phyloP scores from a whole-genome alignment of 2,888 invertebrate genomes.

The Nematopogon swammerdamellus region DNA sequence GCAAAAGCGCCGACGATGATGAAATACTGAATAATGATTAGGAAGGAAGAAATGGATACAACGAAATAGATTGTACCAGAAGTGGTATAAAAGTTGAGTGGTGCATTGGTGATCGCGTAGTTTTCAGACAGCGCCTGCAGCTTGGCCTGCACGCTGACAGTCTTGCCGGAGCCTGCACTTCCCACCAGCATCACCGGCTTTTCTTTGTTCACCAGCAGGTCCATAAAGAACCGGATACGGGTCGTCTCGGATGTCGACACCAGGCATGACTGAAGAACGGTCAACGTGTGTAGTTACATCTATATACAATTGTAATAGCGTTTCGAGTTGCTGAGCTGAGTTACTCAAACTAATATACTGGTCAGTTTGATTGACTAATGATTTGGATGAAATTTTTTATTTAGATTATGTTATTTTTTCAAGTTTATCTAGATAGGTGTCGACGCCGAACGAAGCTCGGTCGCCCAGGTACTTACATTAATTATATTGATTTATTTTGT shows the following conservation, averaged over 20 bases:
- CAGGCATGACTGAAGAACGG: conserved; percentile 72
- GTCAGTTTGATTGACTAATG: no score
- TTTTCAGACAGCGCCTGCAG: conserved; percentile 69
- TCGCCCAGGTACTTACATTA: no score
- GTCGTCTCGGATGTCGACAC: conserved; percentile 91
- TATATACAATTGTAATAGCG: no score
- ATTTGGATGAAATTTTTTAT: no score
- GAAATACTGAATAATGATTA: no score
- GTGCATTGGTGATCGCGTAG: conserved; percentile 82
- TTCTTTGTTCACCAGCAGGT: conserved; percentile 70
- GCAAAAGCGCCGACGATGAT: not conserved
- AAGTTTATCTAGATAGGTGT: no score
- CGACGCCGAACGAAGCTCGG: no score
- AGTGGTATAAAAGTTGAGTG: conserved; percentile 93
- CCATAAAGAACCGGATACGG: conserved; percentile 82
- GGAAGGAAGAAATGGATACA: no score
- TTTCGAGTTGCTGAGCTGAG: no score
- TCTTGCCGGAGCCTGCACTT: conserved; percentile 87
- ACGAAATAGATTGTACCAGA: conserved; percentile 62
- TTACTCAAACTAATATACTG: no score
- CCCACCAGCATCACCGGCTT: conserved; percentile 92
- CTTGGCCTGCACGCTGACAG: conserved; percentile 86
- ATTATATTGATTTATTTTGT: no score
- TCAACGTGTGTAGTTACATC: conserved; percentile 14
- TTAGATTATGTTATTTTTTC: no score